These are phyloP conservation scores for Leptothorax acervorum DNA, from an alignment of 2,888 invertebrate species.

Conservation along the genomic window DNA sequence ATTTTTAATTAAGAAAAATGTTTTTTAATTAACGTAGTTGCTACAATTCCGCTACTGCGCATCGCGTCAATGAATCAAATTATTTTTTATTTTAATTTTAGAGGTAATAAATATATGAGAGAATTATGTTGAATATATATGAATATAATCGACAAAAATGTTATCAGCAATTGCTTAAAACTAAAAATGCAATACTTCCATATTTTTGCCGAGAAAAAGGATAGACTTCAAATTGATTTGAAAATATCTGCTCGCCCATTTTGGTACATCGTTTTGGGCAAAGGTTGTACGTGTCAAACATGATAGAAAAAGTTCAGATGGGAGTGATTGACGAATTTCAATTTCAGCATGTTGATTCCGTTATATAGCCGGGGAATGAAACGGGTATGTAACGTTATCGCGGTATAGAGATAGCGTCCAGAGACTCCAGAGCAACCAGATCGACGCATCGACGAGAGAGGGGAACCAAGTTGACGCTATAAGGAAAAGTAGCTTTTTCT, in stretches of 20 bases:
- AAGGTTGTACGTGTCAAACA: constrained; percentile 21
- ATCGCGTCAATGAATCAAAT: not conserved
- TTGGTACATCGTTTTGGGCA: constrained; percentile 12
- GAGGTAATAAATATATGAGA: not conserved
- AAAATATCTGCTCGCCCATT: constrained; percentile 18
- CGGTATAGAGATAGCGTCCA: not conserved
- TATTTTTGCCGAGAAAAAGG: not conserved
- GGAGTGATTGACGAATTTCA: constrained; percentile 43
- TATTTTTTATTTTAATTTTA: not conserved
- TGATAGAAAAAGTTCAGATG: constrained; percentile 43
- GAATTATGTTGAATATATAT: not conserved
- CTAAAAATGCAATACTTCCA: not conserved
- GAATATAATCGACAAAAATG: not conserved
- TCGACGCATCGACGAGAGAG: constrained; percentile 62
- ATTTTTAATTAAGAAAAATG: not conserved
- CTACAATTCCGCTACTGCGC: not conserved
- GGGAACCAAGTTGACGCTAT: constrained; percentile 64
- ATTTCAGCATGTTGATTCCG: constrained; percentile 50
- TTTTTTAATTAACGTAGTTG: not conserved
- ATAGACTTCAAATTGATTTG: not conserved
- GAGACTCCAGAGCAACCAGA: not conserved
- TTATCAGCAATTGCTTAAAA: not conserved
- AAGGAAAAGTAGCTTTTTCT: constrained; percentile 76
- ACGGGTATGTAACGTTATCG: not conserved
- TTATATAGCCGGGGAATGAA: constrained; percentile 34